Evolutionary conservation across 2,113 vertebrate genomes (phyloP).

Genomic region (Silurus asotus): DNA sequence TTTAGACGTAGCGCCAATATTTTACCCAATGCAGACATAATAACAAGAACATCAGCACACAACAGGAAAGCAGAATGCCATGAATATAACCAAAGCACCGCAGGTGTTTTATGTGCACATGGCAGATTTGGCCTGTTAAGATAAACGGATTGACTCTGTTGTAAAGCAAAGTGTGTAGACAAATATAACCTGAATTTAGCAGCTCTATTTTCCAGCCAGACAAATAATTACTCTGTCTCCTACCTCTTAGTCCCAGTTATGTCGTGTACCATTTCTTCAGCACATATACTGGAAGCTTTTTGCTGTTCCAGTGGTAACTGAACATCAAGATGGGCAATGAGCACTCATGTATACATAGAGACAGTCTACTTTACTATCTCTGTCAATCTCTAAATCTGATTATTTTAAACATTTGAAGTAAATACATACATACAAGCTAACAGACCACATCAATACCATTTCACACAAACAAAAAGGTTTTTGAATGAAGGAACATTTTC

Average conservation of each 20-base stretch:
- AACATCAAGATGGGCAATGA: constrained; percentile 15
- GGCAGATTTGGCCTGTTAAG: constrained; percentile 18
- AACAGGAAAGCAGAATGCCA: neutral
- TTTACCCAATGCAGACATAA: constrained; percentile 3
- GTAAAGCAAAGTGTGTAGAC: constrained; percentile 1
- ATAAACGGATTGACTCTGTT: constrained; percentile 5
- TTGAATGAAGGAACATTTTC: neutral
- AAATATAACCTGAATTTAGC: constrained; percentile 30
- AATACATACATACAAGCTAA: neutral
- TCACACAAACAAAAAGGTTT: neutral
- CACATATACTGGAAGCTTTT: neutral
- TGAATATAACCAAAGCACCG: constrained; percentile 2
- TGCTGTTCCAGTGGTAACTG: constrained; percentile 2
- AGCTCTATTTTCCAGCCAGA: constrained; percentile 5
- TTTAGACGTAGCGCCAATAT: neutral
- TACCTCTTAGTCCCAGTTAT: constrained; percentile 30
- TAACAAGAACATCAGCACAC: neutral
- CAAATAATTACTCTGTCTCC: constrained; percentile 22
- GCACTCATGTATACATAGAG: constrained; percentile 1
- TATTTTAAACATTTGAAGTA: neutral
- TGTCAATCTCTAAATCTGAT: neutral
- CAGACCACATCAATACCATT: neutral
- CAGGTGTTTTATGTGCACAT: constrained; percentile 31
- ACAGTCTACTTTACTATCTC: neutral
- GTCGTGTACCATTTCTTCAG: constrained; percentile 23